A percentile compares a stretch with the other conserved stretches of the same genome.
phyloP scores from a whole-genome alignment of 2,797 vertebrate genomes.

The Bovichtus variegatus region DNA sequence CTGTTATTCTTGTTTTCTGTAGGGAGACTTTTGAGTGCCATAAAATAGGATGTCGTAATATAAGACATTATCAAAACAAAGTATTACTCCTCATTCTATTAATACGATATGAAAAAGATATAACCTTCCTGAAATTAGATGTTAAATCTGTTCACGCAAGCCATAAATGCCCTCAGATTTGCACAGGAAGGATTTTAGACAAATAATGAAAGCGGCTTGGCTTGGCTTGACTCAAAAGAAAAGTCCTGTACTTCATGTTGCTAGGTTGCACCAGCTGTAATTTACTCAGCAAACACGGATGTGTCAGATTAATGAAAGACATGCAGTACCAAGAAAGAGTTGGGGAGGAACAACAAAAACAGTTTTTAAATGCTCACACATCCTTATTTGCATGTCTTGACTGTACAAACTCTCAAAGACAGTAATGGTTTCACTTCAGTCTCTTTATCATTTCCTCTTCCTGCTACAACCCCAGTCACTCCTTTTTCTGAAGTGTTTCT shows the following conservation, averaged over 20 bases:
- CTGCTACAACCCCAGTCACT: conserved; percentile 31
- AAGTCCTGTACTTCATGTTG: conserved; percentile 51
- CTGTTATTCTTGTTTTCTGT: conserved; percentile 68
- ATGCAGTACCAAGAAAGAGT: conserved; percentile 14
- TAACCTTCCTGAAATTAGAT: conserved; percentile 18
- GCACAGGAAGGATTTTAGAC: conserved; percentile 28
- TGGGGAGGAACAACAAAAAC: conserved; percentile 14
- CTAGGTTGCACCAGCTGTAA: conserved; percentile 48
- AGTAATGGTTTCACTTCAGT: conserved; percentile 25
- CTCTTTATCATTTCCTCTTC: conserved; percentile 33
- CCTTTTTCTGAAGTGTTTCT: conserved; percentile 21
- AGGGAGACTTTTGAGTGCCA: conserved; percentile 50
- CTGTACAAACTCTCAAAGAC: conserved; percentile 15
- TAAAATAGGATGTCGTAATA: conserved; percentile 38
- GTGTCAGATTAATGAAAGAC: conserved; percentile 42
- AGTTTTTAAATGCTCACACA: conserved; percentile 7
- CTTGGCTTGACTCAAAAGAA: conserved; percentile 46
- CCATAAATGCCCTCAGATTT: conserved; percentile 33
- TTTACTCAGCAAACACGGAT: conserved; percentile 35
- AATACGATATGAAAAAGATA: conserved; percentile 28
- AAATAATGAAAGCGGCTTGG: conserved; percentile 42
- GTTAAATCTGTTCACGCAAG: conserved; percentile 36
- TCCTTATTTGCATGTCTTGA: conserved; percentile 32
- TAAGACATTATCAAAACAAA: conserved; percentile 17
- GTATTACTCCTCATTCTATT: conserved; percentile 19